Evolutionary conservation across 1,140 invertebrate species (phyloP).

Genomic region (Trichomalopsis sarcophagae): DNA sequence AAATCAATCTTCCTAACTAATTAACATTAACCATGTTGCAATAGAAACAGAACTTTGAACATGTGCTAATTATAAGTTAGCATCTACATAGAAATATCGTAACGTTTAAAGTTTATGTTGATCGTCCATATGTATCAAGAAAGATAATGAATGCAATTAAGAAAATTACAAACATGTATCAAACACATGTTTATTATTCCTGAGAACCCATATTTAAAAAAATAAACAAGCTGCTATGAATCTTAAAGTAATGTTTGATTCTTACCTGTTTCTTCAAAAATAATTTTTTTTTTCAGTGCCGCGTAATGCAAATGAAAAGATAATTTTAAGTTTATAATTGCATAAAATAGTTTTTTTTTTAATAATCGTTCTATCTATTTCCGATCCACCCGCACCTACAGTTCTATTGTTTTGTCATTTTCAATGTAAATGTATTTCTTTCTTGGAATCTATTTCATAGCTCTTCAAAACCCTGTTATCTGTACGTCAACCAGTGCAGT

Average conservation of each 20-base stretch:
- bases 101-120: no score
- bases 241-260: neutral
- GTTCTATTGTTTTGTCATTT: no score
- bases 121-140: no score
- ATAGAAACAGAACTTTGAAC: neutral
- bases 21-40: neutral
- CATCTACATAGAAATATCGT: neutral
- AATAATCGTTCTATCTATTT: neutral
- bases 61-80: neutral
- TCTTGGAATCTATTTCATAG: no score
- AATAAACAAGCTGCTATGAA: neutral
- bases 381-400: constrained; percentile 24
- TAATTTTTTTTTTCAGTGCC: constrained; percentile 22
- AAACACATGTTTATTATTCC: no score
- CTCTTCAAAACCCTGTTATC: no score
- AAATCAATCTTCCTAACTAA: neutral
- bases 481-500: no score
- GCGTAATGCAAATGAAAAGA: constrained; percentile 34
- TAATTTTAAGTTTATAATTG: neutral
- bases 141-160: no score
- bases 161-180: no score
- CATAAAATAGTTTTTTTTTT: neutral
- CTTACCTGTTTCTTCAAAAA: constrained; percentile 46
- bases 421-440: no score
- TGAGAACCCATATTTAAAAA: neutral